Evolutionary conservation across 1,140 invertebrate genomes (phyloP), one percentile per base, ranked within the genome.

Genomic region (Popillia japonica): DNA sequence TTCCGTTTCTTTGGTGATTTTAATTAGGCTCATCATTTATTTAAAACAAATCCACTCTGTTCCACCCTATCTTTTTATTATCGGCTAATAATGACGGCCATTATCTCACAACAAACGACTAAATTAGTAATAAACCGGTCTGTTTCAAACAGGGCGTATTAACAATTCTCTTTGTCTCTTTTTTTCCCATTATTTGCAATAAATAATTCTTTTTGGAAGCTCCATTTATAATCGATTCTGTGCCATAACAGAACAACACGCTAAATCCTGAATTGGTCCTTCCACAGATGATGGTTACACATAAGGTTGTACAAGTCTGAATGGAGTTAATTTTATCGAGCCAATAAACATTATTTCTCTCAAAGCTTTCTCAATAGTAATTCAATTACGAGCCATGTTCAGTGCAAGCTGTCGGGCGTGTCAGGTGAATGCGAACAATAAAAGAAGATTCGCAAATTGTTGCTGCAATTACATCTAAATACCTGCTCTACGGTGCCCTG

Each of bases 391-490:
- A 68, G 61, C 11, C 61, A 68, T 68, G 61, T 27, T 17, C 48
- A 14, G 48, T n/a, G 22, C 22, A 68, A 14, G 20, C 22, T 34
- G 20, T 22, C 27, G 22, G 22, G 61, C 61, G 61, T 68, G 61
- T 20, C 61, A 68, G 61, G 61, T 68, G 61, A 27, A 68, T 10
- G 22, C 27, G 22, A 2, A 34, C 10, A 68, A 8, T 68, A 68
- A 68, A 68, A 68, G 61, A 34, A 34, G 22, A 17, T 68, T 68
- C 22, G 27, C 61, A 22, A 68, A 27, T 68, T 68, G 61, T 68
- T 68, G 61, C 27, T 68, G 22, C 17, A 68, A 68, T 68, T 68
- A 68, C 61, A 22, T 68, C 61, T 68, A 68, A 68, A 68, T 68
- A 68, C 61, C 61, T 20, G 61, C 20, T 17, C 61, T 6, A 22